Percentiles rank a stretch among this genome's conserved stretches.
Evolutionary conservation across 2,888 invertebrate genomes (phyloP).

Genomic region (Quadriops clusia): DNA sequence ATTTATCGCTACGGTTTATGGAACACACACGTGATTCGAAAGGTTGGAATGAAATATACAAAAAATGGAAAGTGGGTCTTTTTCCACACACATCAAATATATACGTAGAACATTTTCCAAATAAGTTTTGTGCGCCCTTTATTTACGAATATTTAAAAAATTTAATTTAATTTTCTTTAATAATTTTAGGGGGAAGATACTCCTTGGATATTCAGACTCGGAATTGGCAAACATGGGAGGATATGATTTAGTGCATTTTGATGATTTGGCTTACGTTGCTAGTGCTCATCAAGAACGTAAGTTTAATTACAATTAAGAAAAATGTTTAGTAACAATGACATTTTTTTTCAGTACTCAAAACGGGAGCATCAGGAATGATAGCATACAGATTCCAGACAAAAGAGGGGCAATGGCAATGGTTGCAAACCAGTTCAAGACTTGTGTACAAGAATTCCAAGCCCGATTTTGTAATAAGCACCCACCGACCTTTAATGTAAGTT

Average conservation of each 20-base stretch:
- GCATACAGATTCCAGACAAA: constrained; percentile 95
- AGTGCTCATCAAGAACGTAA: constrained; percentile 99
- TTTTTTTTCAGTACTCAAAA: constrained; percentile 85
- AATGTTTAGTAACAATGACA: neutral
- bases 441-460: constrained; percentile 99
- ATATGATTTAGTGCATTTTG: constrained; percentile 95
- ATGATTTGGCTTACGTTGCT: constrained; percentile 93
- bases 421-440: constrained; percentile 92
- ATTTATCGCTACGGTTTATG: no score
- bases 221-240: constrained; percentile 90
- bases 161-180: neutral
- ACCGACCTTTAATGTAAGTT: constrained; percentile 92
- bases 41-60: no score
- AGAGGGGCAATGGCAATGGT: constrained; percentile 92
- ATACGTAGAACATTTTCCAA: no score
- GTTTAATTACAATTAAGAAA: constrained; percentile 30
- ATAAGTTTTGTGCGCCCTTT: no score
- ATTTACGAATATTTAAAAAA: neutral
- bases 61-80: no score
- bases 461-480: constrained; percentile 97
- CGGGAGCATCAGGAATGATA: constrained; percentile 97
- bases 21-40: no score
- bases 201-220: constrained; percentile 86
- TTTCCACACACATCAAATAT: no score
- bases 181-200: constrained; percentile 72